Percentiles rank a stretch among this genome's conserved stretches.
phyloP scores from a whole-genome alignment of 2,888 invertebrate species.

The Ichneumoninae sp. region DNA sequence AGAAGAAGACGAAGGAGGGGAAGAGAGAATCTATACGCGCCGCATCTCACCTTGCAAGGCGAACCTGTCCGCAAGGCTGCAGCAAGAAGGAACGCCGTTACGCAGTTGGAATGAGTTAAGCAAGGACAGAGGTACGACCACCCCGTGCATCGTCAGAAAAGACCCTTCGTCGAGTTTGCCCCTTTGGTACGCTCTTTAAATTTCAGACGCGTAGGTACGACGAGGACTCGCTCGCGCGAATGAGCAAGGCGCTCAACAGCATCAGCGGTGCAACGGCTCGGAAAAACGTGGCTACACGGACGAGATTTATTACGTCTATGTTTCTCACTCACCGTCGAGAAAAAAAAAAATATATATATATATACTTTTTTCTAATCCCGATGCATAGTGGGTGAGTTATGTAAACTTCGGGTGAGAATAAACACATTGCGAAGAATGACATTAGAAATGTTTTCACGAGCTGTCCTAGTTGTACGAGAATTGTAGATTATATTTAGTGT shows the following conservation, averaged over 20 bases:
- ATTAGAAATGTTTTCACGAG: constrained; percentile 35
- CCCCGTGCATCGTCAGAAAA: constrained; percentile 38
- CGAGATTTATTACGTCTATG: constrained; percentile 55
- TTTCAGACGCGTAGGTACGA: constrained; percentile 65
- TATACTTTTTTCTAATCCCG: constrained; percentile 24
- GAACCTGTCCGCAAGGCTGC: constrained; percentile 77
- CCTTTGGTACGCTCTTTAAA: constrained; percentile 68
- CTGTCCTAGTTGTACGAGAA: constrained; percentile 17
- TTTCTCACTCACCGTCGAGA: constrained; percentile 17
- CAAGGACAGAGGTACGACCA: constrained; percentile 18
- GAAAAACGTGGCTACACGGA: constrained; percentile 36
- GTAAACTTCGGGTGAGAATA: constrained; percentile 27
- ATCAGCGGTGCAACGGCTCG: constrained; percentile 16
- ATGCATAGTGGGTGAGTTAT: background rate
- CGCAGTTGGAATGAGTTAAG: constrained; percentile 24
- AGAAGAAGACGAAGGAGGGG: constrained; percentile 47
- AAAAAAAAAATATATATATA: background rate
- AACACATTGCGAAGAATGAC: constrained; percentile 18
- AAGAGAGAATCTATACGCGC: constrained; percentile 62
- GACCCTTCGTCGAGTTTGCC: constrained; percentile 62
- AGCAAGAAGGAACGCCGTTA: constrained; percentile 70
- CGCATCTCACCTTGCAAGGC: constrained; percentile 82
- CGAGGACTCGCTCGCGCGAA: constrained; percentile 51
- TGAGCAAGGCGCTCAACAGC: constrained; percentile 43
- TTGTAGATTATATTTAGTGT: constrained; percentile 39